These are phyloP conservation scores for Gadus chalcogrammus DNA, from an alignment of 2,113 vertebrate genomes.

Conservation along the genomic window DNA sequence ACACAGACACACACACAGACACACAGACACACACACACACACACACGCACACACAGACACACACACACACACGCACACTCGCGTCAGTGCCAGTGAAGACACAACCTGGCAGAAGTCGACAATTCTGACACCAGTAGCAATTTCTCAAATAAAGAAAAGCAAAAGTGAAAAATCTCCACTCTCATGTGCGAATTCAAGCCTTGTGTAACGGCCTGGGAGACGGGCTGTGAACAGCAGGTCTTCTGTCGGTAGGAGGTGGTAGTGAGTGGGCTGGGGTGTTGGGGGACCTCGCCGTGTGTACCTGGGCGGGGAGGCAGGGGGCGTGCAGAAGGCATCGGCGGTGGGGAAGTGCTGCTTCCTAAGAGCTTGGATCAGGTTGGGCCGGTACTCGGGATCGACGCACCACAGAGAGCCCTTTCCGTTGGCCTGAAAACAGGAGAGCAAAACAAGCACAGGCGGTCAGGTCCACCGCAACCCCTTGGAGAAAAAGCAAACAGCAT, in stretches of 20 bases:
- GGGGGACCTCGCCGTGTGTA: conserved; percentile 53
- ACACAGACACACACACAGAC: neutral
- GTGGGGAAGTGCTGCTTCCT: conserved; percentile 96
- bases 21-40: neutral
- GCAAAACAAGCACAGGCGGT: conserved; percentile 1
- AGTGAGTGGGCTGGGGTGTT: too few relatives aligned
- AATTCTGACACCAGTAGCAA: too few relatives aligned
- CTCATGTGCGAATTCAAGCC: too few relatives aligned
- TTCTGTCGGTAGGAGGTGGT: too few relatives aligned
- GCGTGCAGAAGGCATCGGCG: conserved; percentile 87
- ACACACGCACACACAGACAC: neutral
- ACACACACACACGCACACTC: neutral
- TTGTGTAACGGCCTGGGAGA: too few relatives aligned
- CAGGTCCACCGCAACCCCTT: conserved; percentile 3
- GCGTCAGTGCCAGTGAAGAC: neutral
- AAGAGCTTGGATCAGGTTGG: conserved; percentile 94
- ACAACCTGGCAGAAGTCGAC: too few relatives aligned
- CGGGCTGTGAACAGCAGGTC: too few relatives aligned
- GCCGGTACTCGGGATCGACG: conserved; percentile 96
- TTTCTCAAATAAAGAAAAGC: too few relatives aligned
- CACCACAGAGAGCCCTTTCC: conserved; percentile 99
- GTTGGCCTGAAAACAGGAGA: conserved; percentile 80
- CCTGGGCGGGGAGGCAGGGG: conserved; percentile 89
- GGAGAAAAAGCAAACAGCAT: neutral
- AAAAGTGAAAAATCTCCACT: too few relatives aligned